phyloP scores from a whole-genome alignment of 2,113 vertebrate genomes.

The Apeltes quadracus region DNA sequence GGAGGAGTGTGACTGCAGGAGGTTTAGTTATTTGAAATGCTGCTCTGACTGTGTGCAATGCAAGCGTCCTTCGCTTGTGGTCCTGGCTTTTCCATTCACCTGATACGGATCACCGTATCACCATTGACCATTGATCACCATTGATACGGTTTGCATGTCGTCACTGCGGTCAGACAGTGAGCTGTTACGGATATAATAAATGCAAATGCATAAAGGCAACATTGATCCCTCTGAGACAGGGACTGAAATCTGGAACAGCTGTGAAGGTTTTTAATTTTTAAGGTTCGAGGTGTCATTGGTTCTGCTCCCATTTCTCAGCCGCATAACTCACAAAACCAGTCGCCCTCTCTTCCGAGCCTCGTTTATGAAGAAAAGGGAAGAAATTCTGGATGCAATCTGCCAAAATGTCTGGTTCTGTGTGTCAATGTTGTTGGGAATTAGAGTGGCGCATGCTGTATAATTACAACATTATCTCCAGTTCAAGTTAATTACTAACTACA shows the following conservation, averaged over 20 bases:
- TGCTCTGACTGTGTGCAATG: conserved; percentile 49
- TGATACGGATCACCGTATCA: no score
- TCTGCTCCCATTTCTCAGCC: background rate
- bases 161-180: conserved; percentile 38
- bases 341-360: conserved; percentile 14
- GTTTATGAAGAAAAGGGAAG: no score
- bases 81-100: conserved; percentile 38
- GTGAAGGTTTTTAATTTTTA: conserved; percentile 9
- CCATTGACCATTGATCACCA: no score
- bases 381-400: background rate
- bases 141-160: conserved; percentile 45
- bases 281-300: background rate
- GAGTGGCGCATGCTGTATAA: conserved; percentile 43
- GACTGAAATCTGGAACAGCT: conserved; percentile 8
- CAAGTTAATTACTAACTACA: conserved; percentile 72
- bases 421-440: conserved; percentile 51
- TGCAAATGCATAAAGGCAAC: conserved; percentile 14
- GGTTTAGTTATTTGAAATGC: conserved; percentile 63
- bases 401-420: conserved; percentile 41
- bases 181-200: conserved; percentile 17
- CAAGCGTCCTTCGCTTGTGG: conserved; percentile 36
- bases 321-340: conserved; percentile 12
- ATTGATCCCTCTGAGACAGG: conserved; percentile 2
- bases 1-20: conserved; percentile 31
- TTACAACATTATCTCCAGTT: conserved; percentile 67